Percentiles rank a stretch among this genome's conserved stretches.
phyloP scores from a whole-genome alignment of 1,140 invertebrate species.

The Tyrophagus putrescentiae region DNA sequence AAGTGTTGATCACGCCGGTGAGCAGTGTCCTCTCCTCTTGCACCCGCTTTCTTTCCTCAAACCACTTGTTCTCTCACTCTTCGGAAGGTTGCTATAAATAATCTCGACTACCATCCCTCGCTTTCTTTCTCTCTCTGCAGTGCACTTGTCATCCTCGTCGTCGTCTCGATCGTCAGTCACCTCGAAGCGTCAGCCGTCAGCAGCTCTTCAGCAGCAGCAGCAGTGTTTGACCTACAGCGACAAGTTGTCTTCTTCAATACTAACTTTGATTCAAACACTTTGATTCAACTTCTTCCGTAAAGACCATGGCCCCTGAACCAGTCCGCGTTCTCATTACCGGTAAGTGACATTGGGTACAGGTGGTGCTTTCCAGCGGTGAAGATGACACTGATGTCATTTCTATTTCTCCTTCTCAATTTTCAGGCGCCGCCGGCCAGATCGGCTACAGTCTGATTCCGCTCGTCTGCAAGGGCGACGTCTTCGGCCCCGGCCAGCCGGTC shows the following conservation, averaged over 20 bases:
- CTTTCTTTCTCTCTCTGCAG: not conserved
- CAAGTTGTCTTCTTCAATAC: no score
- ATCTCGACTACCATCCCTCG: no score
- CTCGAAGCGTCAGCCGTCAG: not conserved
- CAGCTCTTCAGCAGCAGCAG: not conserved
- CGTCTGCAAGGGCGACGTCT: conserved; percentile 88
- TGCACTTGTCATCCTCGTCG: not conserved
- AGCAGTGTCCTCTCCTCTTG: no score
- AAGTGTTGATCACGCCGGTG: no score
- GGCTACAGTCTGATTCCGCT: conserved; percentile 89
- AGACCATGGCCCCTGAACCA: not conserved
- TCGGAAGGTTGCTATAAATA: no score
- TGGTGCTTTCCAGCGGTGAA: not conserved
- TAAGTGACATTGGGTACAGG: not conserved
- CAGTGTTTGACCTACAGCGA: not conserved
- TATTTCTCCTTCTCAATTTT: conserved; percentile 40
- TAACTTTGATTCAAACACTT: no score
- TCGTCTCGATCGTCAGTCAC: not conserved
- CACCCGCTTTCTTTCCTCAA: no score
- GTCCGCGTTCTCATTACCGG: conserved; percentile 19
- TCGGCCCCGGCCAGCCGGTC: conserved; percentile 75
- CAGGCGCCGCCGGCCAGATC: conserved; percentile 96
- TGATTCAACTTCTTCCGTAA: no score
- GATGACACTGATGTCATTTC: not conserved
- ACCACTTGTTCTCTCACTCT: no score